Evolutionary conservation across 1,140 invertebrate species (phyloP), one percentile per base, ranked within the genome.

Genomic region (Ridgeia piscesae): DNA sequence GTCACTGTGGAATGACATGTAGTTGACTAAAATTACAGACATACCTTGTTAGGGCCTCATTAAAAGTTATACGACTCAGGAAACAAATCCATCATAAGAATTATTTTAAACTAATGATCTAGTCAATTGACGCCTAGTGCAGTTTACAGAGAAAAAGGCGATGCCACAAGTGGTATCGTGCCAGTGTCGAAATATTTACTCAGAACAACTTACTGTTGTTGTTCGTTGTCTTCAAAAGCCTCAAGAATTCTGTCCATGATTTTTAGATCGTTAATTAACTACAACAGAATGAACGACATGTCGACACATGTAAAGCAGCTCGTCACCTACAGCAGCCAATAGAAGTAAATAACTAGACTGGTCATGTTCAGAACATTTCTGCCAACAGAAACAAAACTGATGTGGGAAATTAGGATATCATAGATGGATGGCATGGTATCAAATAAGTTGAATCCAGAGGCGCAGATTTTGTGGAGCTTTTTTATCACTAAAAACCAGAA

Each of bases 211-310:
- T 95, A 96, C 96, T 96, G 94, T 93, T 95, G 94, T 92, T 95
- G 93, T 93, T 97, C 96, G 96, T 97, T 97, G 93, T 96, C 96
- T 92, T 97, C 96, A 97, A 97, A 98, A 93, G 96, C 97, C 93
- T 97, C 96, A 92, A 98, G 95, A 94, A 98, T 96, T 95, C 97
- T 97, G 93, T 97, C 96, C 93, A 97, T 95, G 94, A 98, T 95
- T 94, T 96, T 96, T 95, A 97, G 97, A 93, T 97, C 96, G 92
- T 96, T 95, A 96, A 98, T 97, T 95, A 98, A 96, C 97, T 98
- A 95, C 89, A 90, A 90, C 34, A 90, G 89, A 42, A 90, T 0
- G 35, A 90, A 90, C 34, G 17, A 27, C 33, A 1, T n/a, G 34
- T 27, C 89, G 4, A 42, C 35, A 17, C n/a, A 50, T 11, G 34